phyloP scores from a whole-genome alignment of 2,797 vertebrate species.

The Huso huso region DNA sequence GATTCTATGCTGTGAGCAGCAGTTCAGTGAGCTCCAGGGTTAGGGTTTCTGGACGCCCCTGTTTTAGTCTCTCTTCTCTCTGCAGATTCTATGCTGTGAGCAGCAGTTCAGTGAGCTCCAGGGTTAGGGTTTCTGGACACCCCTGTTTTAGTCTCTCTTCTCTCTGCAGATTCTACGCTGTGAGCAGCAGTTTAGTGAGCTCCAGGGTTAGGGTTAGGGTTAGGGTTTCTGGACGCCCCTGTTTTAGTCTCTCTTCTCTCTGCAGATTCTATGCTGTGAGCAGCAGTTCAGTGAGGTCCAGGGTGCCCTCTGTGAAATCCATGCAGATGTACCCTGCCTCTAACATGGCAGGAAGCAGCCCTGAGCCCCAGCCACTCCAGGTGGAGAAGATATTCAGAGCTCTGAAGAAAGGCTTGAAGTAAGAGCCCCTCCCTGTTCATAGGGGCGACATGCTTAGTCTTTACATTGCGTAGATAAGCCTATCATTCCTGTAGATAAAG shows the following conservation, averaged over 20 bases:
- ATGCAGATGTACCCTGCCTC: slow-evolving; percentile 61
- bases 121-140: background rate
- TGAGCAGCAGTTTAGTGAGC: background rate
- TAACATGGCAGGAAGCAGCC: slow-evolving; percentile 40
- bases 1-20: too few relatives aligned
- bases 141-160: too few relatives aligned
- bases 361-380: slow-evolving; percentile 66
- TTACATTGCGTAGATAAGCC: slow-evolving; percentile 16
- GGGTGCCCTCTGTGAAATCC: slow-evolving; percentile 47
- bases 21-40: too few relatives aligned
- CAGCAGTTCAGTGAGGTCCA: slow-evolving; percentile 65
- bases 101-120: background rate
- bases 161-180: background rate
- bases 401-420: slow-evolving; percentile 84
- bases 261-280: slow-evolving; percentile 62
- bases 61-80: background rate
- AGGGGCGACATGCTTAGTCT: background rate
- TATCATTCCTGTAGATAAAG: background rate
- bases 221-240: background rate
- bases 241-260: slow-evolving; percentile 12
- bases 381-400: slow-evolving; percentile 84
- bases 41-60: background rate
- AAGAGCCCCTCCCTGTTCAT: slow-evolving; percentile 34
- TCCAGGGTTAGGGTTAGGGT: background rate
- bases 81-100: background rate